Conservation (phyloP, 2,113 vertebrate species). For the Salvelinus namaycush region DNA sequence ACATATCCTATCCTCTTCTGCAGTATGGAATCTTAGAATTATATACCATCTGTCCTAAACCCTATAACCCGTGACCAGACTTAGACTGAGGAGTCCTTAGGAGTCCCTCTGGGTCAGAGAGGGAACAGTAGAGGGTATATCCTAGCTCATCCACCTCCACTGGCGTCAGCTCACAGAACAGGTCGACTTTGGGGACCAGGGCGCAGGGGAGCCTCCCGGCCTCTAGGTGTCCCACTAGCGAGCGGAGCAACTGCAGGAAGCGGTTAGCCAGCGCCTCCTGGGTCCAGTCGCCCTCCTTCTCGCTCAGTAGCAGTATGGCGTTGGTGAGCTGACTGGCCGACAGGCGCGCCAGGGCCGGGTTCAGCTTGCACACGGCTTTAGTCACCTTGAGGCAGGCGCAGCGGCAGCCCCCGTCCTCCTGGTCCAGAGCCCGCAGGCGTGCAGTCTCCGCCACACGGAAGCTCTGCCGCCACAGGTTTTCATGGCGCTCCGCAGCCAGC, state of each 20-base stretch:
- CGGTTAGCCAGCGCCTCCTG: constrained; percentile 86
- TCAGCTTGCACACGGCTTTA: constrained; percentile 91
- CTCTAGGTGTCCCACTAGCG: constrained; percentile 88
- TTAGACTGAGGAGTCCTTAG: constrained; percentile 75
- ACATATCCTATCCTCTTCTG: not conserved
- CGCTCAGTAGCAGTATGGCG: constrained; percentile 83
- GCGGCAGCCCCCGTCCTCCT: constrained; percentile 88
- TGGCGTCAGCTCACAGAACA: constrained; percentile 91
- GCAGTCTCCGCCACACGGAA: constrained; percentile 89
- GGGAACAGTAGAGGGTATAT: constrained; percentile 93
- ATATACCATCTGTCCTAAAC: too few relatives aligned
- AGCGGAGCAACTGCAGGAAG: constrained; percentile 86
- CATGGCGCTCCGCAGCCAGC: constrained; percentile 79
- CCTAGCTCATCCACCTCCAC: constrained; percentile 95
- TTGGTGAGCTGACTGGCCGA: constrained; percentile 94
- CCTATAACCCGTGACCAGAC: constrained; percentile 16
- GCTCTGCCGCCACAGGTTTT: constrained; percentile 95
- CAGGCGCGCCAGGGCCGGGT: constrained; percentile 83
- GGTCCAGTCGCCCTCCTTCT: constrained; percentile 88
- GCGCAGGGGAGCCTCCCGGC: constrained; percentile 86
- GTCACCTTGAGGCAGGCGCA: constrained; percentile 90
- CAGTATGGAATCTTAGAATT: not conserved
- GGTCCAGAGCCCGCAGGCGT: constrained; percentile 86
- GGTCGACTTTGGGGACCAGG: constrained; percentile 88
- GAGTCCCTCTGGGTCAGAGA: constrained; percentile 86